phyloP scores from a whole-genome alignment of 1,140 invertebrate genomes.

The Penaeus indicus region DNA sequence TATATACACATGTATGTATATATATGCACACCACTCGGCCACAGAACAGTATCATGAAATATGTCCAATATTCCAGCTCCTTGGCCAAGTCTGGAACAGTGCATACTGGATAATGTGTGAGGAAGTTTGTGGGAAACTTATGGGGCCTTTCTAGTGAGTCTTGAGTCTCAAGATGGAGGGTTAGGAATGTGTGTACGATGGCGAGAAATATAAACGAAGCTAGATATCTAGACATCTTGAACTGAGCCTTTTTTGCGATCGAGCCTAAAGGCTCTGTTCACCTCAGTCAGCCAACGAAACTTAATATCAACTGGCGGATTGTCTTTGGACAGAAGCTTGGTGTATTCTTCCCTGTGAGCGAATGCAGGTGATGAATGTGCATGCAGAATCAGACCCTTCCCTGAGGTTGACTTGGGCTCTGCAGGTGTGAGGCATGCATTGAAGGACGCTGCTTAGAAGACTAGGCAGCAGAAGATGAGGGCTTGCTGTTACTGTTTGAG shows the following conservation, averaged over 20 bases:
- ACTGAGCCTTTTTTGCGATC: not conserved
- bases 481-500: slow-evolving; percentile 10
- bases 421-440: not conserved
- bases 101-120: not conserved
- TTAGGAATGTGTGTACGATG: not conserved
- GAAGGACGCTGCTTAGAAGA: slow-evolving; percentile 3
- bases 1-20: too few relatives aligned
- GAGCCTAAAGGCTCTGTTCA: not conserved
- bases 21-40: slow-evolving; percentile 2
- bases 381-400: not conserved
- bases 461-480: slow-evolving; percentile 3
- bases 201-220: not conserved
- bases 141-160: not conserved
- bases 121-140: slow-evolving; percentile 5
- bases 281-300: slow-evolving; percentile 3
- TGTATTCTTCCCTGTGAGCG: not conserved
- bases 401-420: not conserved
- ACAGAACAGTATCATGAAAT: slow-evolving; percentile 6
- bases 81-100: not conserved
- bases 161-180: slow-evolving; percentile 10
- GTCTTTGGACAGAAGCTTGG: slow-evolving; percentile 4
- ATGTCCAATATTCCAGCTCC: not conserved
- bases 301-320: slow-evolving; percentile 5
- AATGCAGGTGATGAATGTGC: not conserved
- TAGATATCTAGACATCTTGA: not conserved